Evolutionary conservation across 2,113 vertebrate genomes (phyloP).

Genomic region (Onychorhynchus coronatus): DNA sequence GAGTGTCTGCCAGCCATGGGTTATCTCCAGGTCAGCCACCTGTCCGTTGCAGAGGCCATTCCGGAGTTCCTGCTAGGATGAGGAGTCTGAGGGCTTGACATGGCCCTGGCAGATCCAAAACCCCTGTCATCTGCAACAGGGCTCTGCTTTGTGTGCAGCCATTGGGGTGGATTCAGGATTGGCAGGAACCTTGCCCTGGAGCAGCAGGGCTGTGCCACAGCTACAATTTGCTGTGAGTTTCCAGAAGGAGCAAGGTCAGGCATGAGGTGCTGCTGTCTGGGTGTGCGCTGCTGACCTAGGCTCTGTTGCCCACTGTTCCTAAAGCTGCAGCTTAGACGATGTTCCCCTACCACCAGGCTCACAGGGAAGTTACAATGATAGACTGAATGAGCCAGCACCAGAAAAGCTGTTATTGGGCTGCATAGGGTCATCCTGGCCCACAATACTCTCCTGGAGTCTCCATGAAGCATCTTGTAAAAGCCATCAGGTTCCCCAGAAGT

Average conservation of each 20-base stretch:
- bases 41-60: background rate
- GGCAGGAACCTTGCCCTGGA: background rate
- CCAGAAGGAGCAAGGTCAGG: accelerated
- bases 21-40: background rate
- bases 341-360: background rate
- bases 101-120: too few relatives aligned
- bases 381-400: accelerated
- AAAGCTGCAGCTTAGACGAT: background rate
- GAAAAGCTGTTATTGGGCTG: background rate
- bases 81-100: background rate
- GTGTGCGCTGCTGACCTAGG: accelerated
- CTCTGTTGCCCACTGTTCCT: background rate
- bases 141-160: accelerated
- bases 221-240: background rate
- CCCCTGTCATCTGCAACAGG: accelerated
- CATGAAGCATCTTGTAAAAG: background rate
- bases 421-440: background rate
- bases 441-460: background rate
- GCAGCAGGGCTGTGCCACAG: accelerated
- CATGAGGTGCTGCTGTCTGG: accelerated
- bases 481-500: accelerated
- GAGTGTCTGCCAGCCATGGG: accelerated
- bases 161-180: accelerated
- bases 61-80: background rate
- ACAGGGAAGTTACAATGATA: background rate